These are phyloP conservation scores for Mirza zaza DNA, from an alignment of 2,113 vertebrate genomes.

Conservation along the genomic window DNA sequence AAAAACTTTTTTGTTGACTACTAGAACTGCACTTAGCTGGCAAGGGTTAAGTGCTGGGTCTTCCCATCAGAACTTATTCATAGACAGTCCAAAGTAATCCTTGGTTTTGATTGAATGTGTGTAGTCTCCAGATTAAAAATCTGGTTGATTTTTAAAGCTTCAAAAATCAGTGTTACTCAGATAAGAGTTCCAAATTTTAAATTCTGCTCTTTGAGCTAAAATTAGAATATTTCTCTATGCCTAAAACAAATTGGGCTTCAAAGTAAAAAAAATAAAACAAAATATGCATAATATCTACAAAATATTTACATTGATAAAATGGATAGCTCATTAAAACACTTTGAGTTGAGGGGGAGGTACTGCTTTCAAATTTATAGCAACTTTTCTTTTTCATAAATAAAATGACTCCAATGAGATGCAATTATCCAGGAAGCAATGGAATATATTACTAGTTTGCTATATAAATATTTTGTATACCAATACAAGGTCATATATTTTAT, in stretches of 20 bases:
- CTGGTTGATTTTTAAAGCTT: constrained; percentile 38
- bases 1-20: neutral
- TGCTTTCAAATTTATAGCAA: constrained; percentile 41
- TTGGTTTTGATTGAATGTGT: neutral
- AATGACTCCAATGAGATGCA: neutral
- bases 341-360: neutral
- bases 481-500: neutral
- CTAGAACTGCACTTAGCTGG: neutral
- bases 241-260: constrained; percentile 3
- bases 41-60: neutral
- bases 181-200: constrained; percentile 48
- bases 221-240: neutral
- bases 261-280: constrained; percentile 4
- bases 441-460: neutral
- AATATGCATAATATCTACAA: neutral
- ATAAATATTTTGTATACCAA: neutral
- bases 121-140: no score
- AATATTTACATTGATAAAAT: neutral
- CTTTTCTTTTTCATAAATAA: constrained; percentile 6
- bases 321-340: constrained; percentile 4
- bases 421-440: neutral
- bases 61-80: neutral
- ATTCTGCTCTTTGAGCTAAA: constrained; percentile 25
- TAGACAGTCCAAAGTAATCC: neutral
- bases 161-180: neutral